phyloP scores from a whole-genome alignment of 2,797 vertebrate genomes.

The Notamacropus eugenii region DNA sequence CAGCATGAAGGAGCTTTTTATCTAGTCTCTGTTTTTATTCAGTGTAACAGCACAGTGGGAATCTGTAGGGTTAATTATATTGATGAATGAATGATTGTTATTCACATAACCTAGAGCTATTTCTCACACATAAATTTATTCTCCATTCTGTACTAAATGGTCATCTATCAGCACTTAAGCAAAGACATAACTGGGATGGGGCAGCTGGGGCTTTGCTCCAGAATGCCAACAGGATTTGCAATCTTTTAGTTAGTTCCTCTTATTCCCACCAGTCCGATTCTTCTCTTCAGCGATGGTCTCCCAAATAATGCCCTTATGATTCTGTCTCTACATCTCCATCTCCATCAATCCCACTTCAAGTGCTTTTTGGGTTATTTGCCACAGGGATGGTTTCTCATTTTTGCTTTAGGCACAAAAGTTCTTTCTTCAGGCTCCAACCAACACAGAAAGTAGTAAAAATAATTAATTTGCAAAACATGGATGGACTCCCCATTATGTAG shows the following conservation, averaged over 20 bases:
- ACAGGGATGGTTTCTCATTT: background rate
- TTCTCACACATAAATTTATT: conserved; percentile 75
- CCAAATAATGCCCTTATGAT: background rate
- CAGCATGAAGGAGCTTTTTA: conserved; percentile 80
- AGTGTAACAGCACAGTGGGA: conserved; percentile 73
- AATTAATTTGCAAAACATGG: background rate
- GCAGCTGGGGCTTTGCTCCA: background rate
- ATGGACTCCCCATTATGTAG: background rate
- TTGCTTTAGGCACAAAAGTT: background rate
- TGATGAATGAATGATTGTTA: conserved; percentile 74
- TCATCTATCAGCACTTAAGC: conserved; percentile 55
- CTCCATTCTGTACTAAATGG: conserved; percentile 58
- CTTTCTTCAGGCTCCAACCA: background rate
- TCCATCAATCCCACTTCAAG: background rate
- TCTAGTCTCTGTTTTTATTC: conserved; percentile 78
- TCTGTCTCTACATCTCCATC: background rate
- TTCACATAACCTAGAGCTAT: conserved; percentile 78
- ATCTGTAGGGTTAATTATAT: conserved; percentile 80
- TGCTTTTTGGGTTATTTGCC: background rate
- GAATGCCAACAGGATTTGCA: background rate
- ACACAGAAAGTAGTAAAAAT: background rate
- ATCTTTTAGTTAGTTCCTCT: background rate
- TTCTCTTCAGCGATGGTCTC: background rate
- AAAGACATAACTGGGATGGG: background rate
- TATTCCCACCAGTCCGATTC: background rate